These are phyloP conservation scores for Mionectes olivaceus DNA, from an alignment of 2,797 vertebrate genomes.

Conservation along the genomic window DNA sequence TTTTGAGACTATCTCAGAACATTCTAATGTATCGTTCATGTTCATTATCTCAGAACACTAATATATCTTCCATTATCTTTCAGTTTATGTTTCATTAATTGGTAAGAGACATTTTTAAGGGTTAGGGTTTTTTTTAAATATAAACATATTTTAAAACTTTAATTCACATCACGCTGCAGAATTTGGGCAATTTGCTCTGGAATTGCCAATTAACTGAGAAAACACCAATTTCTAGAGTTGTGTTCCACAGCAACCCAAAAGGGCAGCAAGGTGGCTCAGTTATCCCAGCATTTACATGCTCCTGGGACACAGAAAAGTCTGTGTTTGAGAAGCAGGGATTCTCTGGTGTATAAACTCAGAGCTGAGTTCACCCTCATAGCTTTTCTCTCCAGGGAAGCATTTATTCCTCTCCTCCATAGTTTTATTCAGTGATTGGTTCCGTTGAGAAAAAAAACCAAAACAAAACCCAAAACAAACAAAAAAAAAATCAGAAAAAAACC, in stretches of 20 bases:
- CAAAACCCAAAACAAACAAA: neutral
- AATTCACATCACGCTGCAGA: neutral
- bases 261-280: neutral
- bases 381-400: neutral
- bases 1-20: neutral
- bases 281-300: neutral
- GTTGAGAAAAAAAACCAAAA: neutral
- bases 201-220: neutral
- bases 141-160: neutral
- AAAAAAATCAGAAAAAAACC: rapidly evolving
- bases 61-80: neutral
- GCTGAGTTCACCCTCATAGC: neutral
- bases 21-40: neutral
- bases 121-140: neutral
- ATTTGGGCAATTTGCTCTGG: neutral
- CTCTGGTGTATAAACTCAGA: neutral
- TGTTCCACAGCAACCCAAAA: neutral
- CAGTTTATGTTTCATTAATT: neutral
- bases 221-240: neutral
- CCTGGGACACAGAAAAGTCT: neutral
- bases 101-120: neutral
- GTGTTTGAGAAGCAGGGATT: neutral
- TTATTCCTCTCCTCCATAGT: neutral
- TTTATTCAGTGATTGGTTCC: neutral
- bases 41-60: neutral